Base-by-base conservation (phyloP, 2,113 vertebrate species). In the Ochotona princeps region DNA sequence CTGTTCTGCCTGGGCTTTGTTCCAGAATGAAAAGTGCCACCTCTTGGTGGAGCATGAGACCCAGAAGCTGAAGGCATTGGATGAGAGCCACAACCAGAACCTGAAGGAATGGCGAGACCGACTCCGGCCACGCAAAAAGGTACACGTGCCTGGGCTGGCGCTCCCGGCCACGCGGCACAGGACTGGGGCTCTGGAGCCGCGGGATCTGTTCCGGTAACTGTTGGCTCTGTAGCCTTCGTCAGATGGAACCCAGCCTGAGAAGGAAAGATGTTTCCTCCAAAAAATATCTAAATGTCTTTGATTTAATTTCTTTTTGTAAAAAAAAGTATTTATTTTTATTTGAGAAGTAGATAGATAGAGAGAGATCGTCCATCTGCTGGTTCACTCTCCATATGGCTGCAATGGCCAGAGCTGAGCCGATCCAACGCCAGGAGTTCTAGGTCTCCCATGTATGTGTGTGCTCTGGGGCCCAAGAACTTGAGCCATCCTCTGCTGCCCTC, bases 1-100 rank as follows among this genome's bases (percentile, higher is more conserved):
- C 60, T 61, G 10, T 83, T 30, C 26, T 70, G 23, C 70, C 80
- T 88, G 94, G 57, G 49, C 89, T 97, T 57, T 80, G 28, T 96
- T 94, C 18, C 88, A 99, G 99, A 99, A 99, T 92, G 99, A 99
- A 91, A 99, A 99, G 85, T 99, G 99, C 78, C 99, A 99, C 97
- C 98, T 99, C 89, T 93, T 99, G 97, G 95, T 99, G 5, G 99
- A 99, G 96, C 99, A 99, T 0, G 99, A 99, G 92, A 99, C 99
- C 0, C 99, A 98, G 98, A 99, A 98, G 96, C 98, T 99, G 60
- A 99, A 99, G 93, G 96, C 98, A 0, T 91, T 99, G 96, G 99
- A 99, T 5, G 99, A 99, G 91, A 97, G 97, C 82, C 98, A 99
- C 96, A 99, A 98, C 97, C 98, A 98, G 94, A 97, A 98, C 97